A percentile compares a stretch with the other conserved stretches of the same genome.
These are phyloP conservation scores for Myotis yumanensis DNA, from an alignment of 2,113 vertebrate genomes.

Conservation along the genomic window DNA sequence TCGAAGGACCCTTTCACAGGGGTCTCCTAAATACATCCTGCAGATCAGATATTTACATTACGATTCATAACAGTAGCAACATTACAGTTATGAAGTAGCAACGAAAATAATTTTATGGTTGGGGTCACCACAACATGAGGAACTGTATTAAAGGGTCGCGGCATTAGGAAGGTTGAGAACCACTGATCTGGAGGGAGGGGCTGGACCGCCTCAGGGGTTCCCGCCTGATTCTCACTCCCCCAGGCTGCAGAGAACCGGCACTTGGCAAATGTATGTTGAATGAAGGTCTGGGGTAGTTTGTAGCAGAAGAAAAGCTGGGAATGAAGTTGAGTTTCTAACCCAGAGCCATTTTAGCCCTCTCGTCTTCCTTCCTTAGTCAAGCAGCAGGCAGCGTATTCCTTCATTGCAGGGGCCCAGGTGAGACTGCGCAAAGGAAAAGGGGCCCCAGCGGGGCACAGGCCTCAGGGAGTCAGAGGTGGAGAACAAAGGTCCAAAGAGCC, in stretches of 20 bases:
- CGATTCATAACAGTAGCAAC: too few species aligned
- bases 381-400: not conserved
- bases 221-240: too few species aligned
- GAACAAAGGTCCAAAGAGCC: accelerated
- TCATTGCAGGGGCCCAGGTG: not conserved
- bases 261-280: not conserved
- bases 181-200: not conserved
- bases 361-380: not conserved
- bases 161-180: too few species aligned
- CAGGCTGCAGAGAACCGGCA: not conserved
- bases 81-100: too few species aligned
- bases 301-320: not conserved
- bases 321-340: not conserved
- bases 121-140: too few species aligned
- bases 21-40: too few species aligned
- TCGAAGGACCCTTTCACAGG: too few species aligned
- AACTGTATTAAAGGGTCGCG: too few species aligned
- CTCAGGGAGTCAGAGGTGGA: not conserved
- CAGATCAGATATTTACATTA: too few species aligned
- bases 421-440: not conserved
- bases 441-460: not conserved
- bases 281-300: not conserved
- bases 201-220: not conserved
- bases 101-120: too few species aligned
- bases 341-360: not conserved